Evolutionary conservation across 2,888 invertebrate species (phyloP), one percentile per base, ranked within the genome.

Genomic region (Trissoscelio sp.): DNA sequence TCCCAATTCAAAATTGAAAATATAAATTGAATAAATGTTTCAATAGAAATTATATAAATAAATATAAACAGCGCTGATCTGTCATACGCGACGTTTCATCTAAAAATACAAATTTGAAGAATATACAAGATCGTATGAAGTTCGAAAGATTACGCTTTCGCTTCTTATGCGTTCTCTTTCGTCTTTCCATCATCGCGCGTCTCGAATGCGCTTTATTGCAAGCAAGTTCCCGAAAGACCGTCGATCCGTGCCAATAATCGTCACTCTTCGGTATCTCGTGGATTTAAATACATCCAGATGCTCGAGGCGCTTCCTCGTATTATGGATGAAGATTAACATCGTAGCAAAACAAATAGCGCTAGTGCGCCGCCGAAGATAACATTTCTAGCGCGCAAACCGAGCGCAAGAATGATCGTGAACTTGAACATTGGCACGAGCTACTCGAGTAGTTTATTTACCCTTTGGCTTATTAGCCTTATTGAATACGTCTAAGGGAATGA

Each of bases 311-410:
- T 79, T 79, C 24, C 67, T 79, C 53, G 60, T 72, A 67, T 72
- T 79, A 79, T 72, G 55, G 53, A 66, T 39, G 67, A 67, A 83
- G 80, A 84, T 84, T 80, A 81, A 81, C 73, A 81, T 72, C 70
- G 79, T 60, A 70, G 77, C 66, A 81, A 81, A 84, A 82, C 83
- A 84, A 82, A 84, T 80, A 78, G 53, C 58, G 60, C 42, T 57
- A 44, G 48, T 20, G 60, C 44, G 7, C 58, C 3, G 6, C 42
- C 57, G 58, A 64, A 66, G 81, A 81, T 82, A 81, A 64, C 77
- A 62, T 64, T 70, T 72, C 53, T 53, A 64, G 51, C 67, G 60
- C 37, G 55, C 48, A 69, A 67, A n/a, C 34, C 6, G 18, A 44
- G 28, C 55, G 48, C 60, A 64, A 55, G 34, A 72, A 46, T 55